Evolutionary conservation across 2,797 vertebrate genomes (phyloP).

Genomic region (Tenualosa thibaudeaui): DNA sequence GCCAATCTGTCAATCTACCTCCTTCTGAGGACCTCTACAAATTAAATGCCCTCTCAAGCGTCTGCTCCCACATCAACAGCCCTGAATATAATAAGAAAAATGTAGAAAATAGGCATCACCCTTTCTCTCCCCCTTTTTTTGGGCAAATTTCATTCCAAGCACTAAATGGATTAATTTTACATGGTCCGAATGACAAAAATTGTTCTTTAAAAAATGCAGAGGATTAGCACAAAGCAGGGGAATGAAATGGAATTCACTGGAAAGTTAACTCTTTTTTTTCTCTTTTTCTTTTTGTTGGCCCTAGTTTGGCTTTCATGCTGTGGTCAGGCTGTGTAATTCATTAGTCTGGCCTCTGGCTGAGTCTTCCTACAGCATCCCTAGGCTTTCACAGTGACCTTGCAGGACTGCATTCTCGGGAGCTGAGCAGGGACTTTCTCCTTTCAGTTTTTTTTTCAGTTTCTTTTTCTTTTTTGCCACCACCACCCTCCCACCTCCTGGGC

Average conservation of each 20-base stretch:
- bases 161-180: conserved; percentile 75
- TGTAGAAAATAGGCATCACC: background rate
- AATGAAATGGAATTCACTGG: conserved; percentile 62
- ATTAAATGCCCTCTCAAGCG: background rate
- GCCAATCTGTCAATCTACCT: conserved; percentile 38
- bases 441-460: background rate
- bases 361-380: conserved; percentile 54
- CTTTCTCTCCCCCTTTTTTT: background rate
- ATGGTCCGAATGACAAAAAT: conserved; percentile 62
- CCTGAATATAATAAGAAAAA: background rate
- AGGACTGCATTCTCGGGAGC: conserved; percentile 60
- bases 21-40: conserved; percentile 26
- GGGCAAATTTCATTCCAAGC: conserved; percentile 63
- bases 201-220: conserved; percentile 64
- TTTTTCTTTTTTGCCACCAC: background rate
- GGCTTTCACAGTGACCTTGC: conserved; percentile 72
- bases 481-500: conserved; percentile 48
- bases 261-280: conserved; percentile 19
- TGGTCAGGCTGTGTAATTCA: conserved; percentile 53
- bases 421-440: conserved; percentile 63
- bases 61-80: background rate
- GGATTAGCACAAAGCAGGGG: conserved; percentile 48
- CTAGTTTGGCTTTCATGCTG: conserved; percentile 2
- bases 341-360: conserved; percentile 50
- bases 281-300: background rate